Evolutionary conservation across 2,888 invertebrate genomes (phyloP), one percentile per base, ranked within the genome.

Genomic region (Hipparchia semele): DNA sequence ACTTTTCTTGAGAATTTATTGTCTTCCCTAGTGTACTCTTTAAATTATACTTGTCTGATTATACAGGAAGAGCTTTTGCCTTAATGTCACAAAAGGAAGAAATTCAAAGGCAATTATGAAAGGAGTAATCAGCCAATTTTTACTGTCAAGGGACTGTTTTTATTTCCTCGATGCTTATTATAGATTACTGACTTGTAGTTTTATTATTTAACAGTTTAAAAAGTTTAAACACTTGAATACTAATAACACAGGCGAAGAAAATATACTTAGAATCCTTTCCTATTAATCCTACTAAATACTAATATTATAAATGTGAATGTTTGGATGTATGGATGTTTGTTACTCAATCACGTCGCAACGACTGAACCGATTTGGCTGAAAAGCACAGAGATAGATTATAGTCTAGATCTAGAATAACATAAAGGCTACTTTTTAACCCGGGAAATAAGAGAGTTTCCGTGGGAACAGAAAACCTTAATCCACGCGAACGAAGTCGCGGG

Each of bases 101-200:
- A 58, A 58, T 54, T 45, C n/a, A 67, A 58, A 46, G 58, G 46
- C 59, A 59, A 51, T 60, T 59, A 68, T 59, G 39, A 58, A 67
- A 65, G 65, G 51, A 53, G 2, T 51, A 51, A 65, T 65, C 65
- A 65, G 3, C 6, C 51, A 53, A 51, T 65, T 51, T 58, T 68
- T 58, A 68, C 39, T 46, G 12, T 45, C 39, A 67, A 67, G 58
- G 67, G 4, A 13, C 13, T 13, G 1, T 5, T 56, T 59, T 68
- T 59, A 68, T 59, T 68, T 68, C 68, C 68, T 68, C 2, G 67
- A 58, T 58, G n/a, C 45, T 46, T 67, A 67, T 46, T 67, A 67
- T 13, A 54, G 45, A 13, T 13, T 10, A 46, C 56, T 10, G 59
- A 59, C 49, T 9, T 45, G 39, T 13, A 45, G 13, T 46, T 65